These are phyloP conservation scores for Agraylea sexmaculata DNA, from an alignment of 1,140 invertebrate species.

Conservation along the genomic window DNA sequence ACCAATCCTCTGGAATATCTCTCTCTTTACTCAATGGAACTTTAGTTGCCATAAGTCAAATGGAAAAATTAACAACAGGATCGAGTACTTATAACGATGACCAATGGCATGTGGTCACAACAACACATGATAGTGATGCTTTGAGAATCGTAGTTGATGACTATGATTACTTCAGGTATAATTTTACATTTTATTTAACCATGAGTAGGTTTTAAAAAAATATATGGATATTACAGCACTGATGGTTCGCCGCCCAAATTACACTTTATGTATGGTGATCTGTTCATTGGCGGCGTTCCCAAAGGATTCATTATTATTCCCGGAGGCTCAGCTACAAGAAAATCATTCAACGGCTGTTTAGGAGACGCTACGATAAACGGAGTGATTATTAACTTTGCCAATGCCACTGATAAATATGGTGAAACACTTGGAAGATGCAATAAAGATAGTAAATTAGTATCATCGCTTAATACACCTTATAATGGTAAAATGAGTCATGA, in stretches of 20 bases:
- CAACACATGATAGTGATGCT: slow-evolving; percentile 52
- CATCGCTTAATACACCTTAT: too few species aligned
- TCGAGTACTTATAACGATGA: slow-evolving; percentile 69
- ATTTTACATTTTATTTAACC: slow-evolving; percentile 6
- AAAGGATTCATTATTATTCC: slow-evolving; percentile 37
- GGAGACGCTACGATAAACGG: slow-evolving; percentile 78
- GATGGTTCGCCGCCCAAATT: slow-evolving; percentile 44
- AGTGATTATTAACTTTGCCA: slow-evolving; percentile 73
- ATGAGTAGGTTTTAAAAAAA: slow-evolving; percentile 1
- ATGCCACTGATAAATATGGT: slow-evolving; percentile 48
- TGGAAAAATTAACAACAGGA: slow-evolving; percentile 45
- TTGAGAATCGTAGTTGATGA: slow-evolving; percentile 79
- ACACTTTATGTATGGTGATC: slow-evolving; percentile 46
- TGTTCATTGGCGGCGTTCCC: slow-evolving; percentile 82
- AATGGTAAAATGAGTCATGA: too few species aligned
- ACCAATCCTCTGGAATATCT: slow-evolving; percentile 50
- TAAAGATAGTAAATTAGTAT: slow-evolving; percentile 16
- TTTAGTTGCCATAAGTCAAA: slow-evolving; percentile 57
- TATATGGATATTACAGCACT: slow-evolving; percentile 30
- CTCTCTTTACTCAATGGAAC: slow-evolving; percentile 57
- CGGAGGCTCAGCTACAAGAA: slow-evolving; percentile 27
- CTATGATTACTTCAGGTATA: slow-evolving; percentile 50
- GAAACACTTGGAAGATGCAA: slow-evolving; percentile 57
- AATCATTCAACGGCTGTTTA: slow-evolving; percentile 73
- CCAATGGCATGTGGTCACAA: slow-evolving; percentile 86